Conservation (phyloP, 1,140 invertebrate genomes). For the Caenorhabditis elegans region WBcel235 BX284605.5:13212501-13213000, state of each 20-base stretch:
- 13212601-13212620: not conserved
- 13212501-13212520: not conserved
- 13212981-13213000: too few species aligned
- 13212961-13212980: too few species aligned
- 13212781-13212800: too few species aligned
- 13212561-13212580: constrained; percentile 9
- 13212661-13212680: not conserved
- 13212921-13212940: too few species aligned
- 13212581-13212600: too few species aligned
- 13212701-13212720: not conserved
- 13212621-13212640: not conserved
- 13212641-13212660: not conserved
- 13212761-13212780: not conserved
- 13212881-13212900: constrained; percentile 15
- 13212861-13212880: not conserved
- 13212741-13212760: not conserved
- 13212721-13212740: not conserved
- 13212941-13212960: too few species aligned
- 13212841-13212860: not conserved
- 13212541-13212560: not conserved
- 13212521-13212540: constrained; percentile 12
- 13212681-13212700: not conserved
- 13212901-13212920: not conserved
- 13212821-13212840: not conserved
- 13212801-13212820: not conserved